A percentile compares a stretch with the other conserved stretches of the same genome.
These are phyloP conservation scores for Enteromius paludinosus DNA, from an alignment of 2,797 vertebrate genomes.

Conservation along the genomic window DNA sequence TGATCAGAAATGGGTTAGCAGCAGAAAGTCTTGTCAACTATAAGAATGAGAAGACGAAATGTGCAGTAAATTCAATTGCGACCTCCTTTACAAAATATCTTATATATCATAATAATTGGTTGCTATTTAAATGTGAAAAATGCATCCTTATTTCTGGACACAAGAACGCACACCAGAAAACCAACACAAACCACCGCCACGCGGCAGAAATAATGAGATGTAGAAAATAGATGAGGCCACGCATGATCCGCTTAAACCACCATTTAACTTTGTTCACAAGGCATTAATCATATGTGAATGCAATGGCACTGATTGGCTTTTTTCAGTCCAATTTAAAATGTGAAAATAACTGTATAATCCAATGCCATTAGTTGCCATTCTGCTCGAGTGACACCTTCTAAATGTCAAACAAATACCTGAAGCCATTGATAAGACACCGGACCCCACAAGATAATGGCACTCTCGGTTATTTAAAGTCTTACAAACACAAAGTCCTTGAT, in stretches of 20 bases:
- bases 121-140: neutral
- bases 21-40: conserved; percentile 19
- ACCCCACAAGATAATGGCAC: neutral
- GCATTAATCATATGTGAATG: conserved; percentile 79
- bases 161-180: conserved; percentile 18
- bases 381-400: conserved; percentile 31
- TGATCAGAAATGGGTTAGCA: conserved; percentile 57
- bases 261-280: conserved; percentile 73
- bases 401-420: conserved; percentile 43
- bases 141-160: neutral
- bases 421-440: conserved; percentile 24
- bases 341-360: conserved; percentile 66
- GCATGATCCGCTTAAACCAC: conserved; percentile 79
- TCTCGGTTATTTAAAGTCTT: conserved; percentile 18
- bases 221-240: conserved; percentile 78
- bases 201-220: conserved; percentile 79
- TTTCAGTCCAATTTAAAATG: conserved; percentile 68
- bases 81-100: neutral
- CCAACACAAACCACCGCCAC: conserved; percentile 67
- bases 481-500: conserved; percentile 7
- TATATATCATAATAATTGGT: neutral
- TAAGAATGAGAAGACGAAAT: neutral
- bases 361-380: conserved; percentile 75
- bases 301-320: conserved; percentile 67
- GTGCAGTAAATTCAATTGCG: neutral